Base-by-base conservation (phyloP, 2,888 invertebrate genomes). In the Itoplectis maculator region DNA sequence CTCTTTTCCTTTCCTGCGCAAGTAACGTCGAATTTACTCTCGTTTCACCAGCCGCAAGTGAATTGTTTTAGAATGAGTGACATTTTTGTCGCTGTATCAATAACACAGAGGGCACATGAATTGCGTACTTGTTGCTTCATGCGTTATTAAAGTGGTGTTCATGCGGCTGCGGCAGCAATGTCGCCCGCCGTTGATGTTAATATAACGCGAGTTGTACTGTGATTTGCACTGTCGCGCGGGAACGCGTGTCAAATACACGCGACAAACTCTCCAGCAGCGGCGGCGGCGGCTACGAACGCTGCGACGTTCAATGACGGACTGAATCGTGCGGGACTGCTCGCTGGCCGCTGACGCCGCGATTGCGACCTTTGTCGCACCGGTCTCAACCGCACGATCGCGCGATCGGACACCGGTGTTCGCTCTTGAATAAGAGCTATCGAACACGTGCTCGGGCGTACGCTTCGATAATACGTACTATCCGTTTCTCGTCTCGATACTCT, bases 261-360 rank as follows among this genome's bases (percentile, higher is more conserved):
- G 15, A 35, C 23, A 18, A 61, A 8, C 18, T 59, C n/a, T 40
- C 15, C 18, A 42, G 35, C 40, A 47, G 42, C 61, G 20, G 13
- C 29, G 29, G 5, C 29, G 3, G 20, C 42, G 42, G 35, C 37
- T 49, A 65, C 86, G 84, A 79, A 81, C 87, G 81, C 85, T 82
- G 63, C 85, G 84, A 65, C 81, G 85, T 82, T 84, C 84, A 84
- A 84, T 84, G 40, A 79, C 81, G 70, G 66, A 90, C 90, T 90
- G 88, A 81, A 82, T 68, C 37, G 79, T 13, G 79, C 76, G 82
- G 68, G n/a, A n/a, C n/a, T n/a, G n/a, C 81, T 74, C 47, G 47
- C 45, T 69, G 18, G 2, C 37, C 37, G 74, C 73, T n/a, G n/a
- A n/a, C n/a, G n/a, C n/a, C n/a, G n/a, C 79, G 63, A 63, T 68